Evolutionary conservation across 2,797 vertebrate species (phyloP).

Genomic region (Poeciliopsis turneri): DNA sequence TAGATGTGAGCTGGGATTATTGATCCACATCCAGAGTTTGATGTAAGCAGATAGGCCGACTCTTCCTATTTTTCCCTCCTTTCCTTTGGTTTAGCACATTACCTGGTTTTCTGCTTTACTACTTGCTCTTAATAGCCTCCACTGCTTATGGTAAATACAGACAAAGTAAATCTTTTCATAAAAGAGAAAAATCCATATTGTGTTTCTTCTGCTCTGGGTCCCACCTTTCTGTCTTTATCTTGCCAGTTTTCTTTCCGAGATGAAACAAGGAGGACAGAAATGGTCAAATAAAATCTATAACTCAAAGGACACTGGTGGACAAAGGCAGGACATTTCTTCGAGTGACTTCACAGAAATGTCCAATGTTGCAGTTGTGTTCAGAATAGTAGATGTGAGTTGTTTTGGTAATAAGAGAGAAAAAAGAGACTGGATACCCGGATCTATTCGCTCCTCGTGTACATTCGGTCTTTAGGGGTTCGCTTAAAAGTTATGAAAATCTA

Average conservation of each 20-base stretch:
- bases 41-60: constrained; percentile 43
- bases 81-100: constrained; percentile 23
- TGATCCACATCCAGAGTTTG: constrained; percentile 56
- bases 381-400: not conserved
- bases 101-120: constrained; percentile 22
- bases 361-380: constrained; percentile 2
- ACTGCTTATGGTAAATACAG: constrained; percentile 22
- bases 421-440: no score
- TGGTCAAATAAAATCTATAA: constrained; percentile 29
- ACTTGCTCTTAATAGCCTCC: constrained; percentile 19
- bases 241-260: constrained; percentile 1
- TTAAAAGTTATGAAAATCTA: not conserved
- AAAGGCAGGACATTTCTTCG: constrained; percentile 17
- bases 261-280: constrained; percentile 2
- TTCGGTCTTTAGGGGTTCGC: not conserved
- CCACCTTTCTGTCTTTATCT: constrained; percentile 11
- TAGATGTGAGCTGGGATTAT: constrained; percentile 65
- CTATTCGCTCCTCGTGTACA: not conserved
- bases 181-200: constrained; percentile 36
- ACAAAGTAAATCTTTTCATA: constrained; percentile 41
- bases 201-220: not conserved
- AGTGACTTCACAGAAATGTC: constrained; percentile 10
- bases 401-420: no score
- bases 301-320: constrained; percentile 16
- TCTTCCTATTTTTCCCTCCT: constrained; percentile 35